Evolutionary conservation across 2,797 vertebrate species (phyloP).

Genomic region (Pogoniulus pusillus): DNA sequence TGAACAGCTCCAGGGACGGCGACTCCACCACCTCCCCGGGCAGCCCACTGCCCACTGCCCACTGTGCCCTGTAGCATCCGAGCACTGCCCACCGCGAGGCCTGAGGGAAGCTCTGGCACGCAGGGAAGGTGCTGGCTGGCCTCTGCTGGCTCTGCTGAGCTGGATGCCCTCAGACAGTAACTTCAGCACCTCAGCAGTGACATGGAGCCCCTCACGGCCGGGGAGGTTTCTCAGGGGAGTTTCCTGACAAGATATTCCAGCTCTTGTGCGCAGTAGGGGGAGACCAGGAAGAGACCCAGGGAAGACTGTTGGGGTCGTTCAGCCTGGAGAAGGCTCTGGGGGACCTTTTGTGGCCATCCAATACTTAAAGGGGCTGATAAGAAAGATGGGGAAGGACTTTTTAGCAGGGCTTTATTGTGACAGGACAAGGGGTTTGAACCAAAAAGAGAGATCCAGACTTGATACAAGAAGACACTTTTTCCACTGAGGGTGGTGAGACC

Average conservation of each 20-base stretch:
- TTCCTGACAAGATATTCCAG: background rate
- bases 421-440: background rate
- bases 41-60: no score
- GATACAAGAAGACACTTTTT: no score
- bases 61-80: no score
- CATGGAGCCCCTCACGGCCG: rapidly evolving
- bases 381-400: no score
- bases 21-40: no score
- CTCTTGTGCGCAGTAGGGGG: rapidly evolving
- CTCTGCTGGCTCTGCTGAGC: background rate
- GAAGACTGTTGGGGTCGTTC: background rate
- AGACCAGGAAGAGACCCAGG: no score
- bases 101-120: no score
- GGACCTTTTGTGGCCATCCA: background rate
- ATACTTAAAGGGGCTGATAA: no score
- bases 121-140: background rate
- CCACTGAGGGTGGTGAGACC: no score
- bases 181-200: background rate
- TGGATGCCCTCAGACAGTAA: rapidly evolving
- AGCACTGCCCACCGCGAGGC: rapidly evolving
- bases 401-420: no score
- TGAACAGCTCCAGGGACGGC: no score
- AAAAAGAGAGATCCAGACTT: background rate
- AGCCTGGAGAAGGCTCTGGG: background rate
- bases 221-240: background rate